A percentile compares a stretch with the other conserved stretches of the same genome.
Evolutionary conservation across 2,888 invertebrate genomes (phyloP).

Genomic region (Campoletis raptor): DNA sequence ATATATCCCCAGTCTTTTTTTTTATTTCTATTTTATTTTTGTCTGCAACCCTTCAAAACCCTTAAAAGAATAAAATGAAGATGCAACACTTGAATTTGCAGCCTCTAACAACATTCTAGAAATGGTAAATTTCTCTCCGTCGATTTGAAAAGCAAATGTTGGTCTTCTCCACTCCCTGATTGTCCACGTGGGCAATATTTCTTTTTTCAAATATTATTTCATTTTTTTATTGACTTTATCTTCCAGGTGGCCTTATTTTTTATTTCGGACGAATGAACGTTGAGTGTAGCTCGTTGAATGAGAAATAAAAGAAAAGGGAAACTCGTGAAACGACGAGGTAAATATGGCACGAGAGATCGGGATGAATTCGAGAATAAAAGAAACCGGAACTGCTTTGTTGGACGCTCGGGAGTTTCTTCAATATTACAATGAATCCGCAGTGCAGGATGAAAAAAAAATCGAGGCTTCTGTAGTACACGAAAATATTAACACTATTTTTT

Average conservation of each 20-base stretch:
- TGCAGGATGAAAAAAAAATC: neutral
- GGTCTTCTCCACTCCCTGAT: neutral
- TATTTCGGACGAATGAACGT: conserved; percentile 29
- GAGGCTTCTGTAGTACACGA: neutral
- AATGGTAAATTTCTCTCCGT: neutral
- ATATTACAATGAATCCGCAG: conserved; percentile 23
- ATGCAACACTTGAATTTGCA: neutral
- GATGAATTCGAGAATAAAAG: conserved; percentile 32
- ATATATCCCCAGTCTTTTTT: neutral
- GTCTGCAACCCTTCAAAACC: neutral
- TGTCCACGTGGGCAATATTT: conserved; percentile 31
- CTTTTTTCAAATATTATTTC: conserved; percentile 19
- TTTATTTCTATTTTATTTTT: neutral
- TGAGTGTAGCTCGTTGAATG: conserved; percentile 40
- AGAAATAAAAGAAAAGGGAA: conserved; percentile 15
- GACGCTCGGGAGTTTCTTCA: conserved; percentile 12
- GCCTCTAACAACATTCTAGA: neutral
- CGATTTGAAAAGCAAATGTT: neutral
- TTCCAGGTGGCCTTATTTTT: conserved; percentile 56
- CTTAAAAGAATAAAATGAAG: neutral
- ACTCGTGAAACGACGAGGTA: conserved; percentile 53
- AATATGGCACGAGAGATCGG: conserved; percentile 41
- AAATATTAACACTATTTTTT: conserved; percentile 5
- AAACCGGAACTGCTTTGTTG: conserved; percentile 64
- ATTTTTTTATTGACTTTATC: conserved; percentile 16